A percentile compares a stretch with the other conserved stretches of the same genome.
Conservation (phyloP, 2,797 vertebrate species). For the Mionectes olivaceus region DNA sequence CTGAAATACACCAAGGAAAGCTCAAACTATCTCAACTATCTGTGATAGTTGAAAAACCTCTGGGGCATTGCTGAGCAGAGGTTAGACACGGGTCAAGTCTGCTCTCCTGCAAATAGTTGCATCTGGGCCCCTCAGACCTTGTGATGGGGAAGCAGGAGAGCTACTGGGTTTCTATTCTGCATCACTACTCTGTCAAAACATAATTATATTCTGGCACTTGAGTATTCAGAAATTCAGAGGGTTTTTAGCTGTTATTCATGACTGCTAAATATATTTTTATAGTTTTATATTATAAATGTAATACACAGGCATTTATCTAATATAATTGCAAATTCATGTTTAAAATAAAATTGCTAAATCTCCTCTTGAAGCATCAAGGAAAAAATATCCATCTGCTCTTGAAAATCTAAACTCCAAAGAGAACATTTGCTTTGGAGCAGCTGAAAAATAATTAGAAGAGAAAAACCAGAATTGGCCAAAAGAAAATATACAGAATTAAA, state of each 20-base stretch:
- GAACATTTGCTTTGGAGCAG: conserved; percentile 20
- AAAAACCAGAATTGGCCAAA: not conserved
- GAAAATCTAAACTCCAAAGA: conserved; percentile 30
- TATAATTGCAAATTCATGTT: not conserved
- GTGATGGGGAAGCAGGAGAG: not conserved
- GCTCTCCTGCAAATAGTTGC: not conserved
- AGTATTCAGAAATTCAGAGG: not conserved
- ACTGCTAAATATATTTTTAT: not conserved
- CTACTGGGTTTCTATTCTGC: not conserved
- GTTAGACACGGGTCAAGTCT: not conserved
- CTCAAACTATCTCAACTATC: too few relatives aligned
- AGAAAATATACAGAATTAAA: not conserved
- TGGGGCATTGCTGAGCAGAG: not conserved
- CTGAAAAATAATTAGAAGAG: conserved; percentile 30
- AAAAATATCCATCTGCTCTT: not conserved
- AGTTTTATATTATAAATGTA: not conserved
- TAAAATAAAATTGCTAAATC: not conserved
- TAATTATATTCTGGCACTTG: not conserved
- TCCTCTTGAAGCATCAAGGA: not conserved
- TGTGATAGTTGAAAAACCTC: not conserved
- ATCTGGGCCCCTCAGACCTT: not conserved
- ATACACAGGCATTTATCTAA: not conserved
- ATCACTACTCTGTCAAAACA: not conserved
- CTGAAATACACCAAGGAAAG: not conserved
- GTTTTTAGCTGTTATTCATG: not conserved